Percentiles rank a stretch among this genome's conserved stretches.
phyloP scores from a whole-genome alignment of 2,888 invertebrate genomes.

The Philereme transversata region DNA sequence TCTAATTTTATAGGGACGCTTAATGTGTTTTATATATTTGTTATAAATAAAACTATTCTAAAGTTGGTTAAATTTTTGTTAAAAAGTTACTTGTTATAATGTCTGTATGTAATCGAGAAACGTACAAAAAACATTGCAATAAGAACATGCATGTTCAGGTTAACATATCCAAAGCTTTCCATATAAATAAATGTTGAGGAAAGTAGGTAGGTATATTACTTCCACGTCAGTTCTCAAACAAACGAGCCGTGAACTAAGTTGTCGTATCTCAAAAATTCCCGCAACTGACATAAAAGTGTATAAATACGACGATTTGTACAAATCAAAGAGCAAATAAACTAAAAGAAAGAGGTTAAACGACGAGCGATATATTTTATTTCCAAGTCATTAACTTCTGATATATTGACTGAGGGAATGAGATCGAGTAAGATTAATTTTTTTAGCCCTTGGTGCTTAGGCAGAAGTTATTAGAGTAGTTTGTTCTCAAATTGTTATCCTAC shows the following conservation, averaged over 20 bases:
- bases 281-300: constrained; percentile 38
- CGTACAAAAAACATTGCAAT: too few species aligned
- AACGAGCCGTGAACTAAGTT: constrained; percentile 21
- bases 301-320: constrained; percentile 54
- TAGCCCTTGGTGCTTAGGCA: background rate
- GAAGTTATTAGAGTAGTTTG: background rate
- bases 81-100: too few species aligned
- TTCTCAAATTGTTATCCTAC: background rate
- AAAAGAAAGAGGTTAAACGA: constrained; percentile 57
- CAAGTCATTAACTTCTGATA: constrained; percentile 71
- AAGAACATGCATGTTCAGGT: too few species aligned
- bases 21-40: too few species aligned
- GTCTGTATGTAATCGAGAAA: too few species aligned
- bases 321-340: constrained; percentile 64
- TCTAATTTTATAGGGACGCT: too few species aligned
- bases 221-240: constrained; percentile 19
- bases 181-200: background rate
- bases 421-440: constrained; percentile 25
- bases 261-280: constrained; percentile 25
- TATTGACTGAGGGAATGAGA: constrained; percentile 58
- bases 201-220: constrained; percentile 20
- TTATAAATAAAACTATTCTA: too few species aligned
- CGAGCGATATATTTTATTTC: constrained; percentile 72
- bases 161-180: too few species aligned
- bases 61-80: too few species aligned